A percentile compares a stretch with the other conserved stretches of the same genome.
Conservation (phyloP, 2,113 vertebrate genomes). For the Chionomys nivalis region DNA sequence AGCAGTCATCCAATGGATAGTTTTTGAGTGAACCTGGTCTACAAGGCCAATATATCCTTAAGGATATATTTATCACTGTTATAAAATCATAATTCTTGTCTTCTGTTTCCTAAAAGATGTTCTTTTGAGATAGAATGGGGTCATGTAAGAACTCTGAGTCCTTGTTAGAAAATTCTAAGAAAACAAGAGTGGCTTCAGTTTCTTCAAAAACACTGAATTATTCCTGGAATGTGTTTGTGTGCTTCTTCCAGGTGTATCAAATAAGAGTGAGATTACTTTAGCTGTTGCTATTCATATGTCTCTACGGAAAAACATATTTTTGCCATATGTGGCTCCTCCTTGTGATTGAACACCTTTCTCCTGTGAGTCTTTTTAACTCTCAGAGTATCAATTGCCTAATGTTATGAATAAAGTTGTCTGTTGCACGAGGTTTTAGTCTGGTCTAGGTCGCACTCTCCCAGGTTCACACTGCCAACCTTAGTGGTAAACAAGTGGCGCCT, state of each 20-base stretch:
- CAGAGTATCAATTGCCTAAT: background rate
- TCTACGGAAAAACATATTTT: background rate
- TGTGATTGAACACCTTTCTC: background rate
- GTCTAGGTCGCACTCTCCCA: background rate
- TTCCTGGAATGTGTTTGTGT: background rate
- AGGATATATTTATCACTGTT: background rate
- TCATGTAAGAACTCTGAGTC: background rate
- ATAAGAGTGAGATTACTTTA: background rate
- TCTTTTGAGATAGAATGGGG: background rate
- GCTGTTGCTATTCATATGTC: background rate
- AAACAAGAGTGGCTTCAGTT: background rate
- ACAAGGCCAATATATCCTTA: background rate
- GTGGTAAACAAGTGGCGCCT: background rate
- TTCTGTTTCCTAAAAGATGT: background rate
- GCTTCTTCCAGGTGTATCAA: background rate
- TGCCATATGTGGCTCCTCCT: background rate
- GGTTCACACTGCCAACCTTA: background rate
- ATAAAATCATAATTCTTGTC: background rate
- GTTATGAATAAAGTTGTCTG: background rate
- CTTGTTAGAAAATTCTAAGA: background rate
- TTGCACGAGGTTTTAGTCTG: background rate
- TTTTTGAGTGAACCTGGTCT: background rate
- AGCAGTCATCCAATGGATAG: background rate
- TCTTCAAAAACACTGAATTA: background rate
- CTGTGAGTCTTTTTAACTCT: background rate